phyloP scores from a whole-genome alignment of 2,797 vertebrate genomes.

The Luscinia megarhynchos region DNA sequence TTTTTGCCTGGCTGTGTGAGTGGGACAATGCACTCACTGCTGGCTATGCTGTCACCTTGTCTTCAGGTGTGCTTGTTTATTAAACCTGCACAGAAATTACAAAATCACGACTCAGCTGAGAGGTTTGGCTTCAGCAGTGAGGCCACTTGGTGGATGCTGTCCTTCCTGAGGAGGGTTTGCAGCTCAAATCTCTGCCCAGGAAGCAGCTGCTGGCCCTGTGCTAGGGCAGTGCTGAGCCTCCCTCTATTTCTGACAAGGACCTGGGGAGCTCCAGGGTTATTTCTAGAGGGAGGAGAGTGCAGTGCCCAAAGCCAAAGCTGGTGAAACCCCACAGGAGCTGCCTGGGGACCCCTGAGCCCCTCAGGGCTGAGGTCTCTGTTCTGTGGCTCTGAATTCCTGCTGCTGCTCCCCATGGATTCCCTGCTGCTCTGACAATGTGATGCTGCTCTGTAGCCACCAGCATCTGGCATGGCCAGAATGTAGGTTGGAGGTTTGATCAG shows the following conservation, averaged over 20 bases:
- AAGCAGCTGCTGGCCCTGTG: not conserved
- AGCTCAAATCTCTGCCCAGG: not conserved
- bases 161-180: too few species aligned
- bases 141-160: not conserved
- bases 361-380: not conserved
- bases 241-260: not conserved
- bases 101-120: not conserved
- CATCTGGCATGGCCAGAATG: not conserved
- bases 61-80: not conserved
- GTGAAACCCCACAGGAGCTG: not conserved
- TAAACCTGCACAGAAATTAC: not conserved
- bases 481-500: not conserved
- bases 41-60: not conserved
- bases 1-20: not conserved
- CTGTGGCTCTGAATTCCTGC: not conserved
- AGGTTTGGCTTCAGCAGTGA: not conserved
- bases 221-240: not conserved
- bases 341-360: not conserved
- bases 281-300: not conserved
- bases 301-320: not conserved
- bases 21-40: not conserved
- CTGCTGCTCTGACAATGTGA: not conserved
- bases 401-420: too few species aligned
- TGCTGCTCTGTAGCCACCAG: not conserved
- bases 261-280: not conserved